A percentile compares a stretch with the other conserved stretches of the same genome.
phyloP scores from a whole-genome alignment of 2,797 vertebrate species.

The Mionectes olivaceus region DNA sequence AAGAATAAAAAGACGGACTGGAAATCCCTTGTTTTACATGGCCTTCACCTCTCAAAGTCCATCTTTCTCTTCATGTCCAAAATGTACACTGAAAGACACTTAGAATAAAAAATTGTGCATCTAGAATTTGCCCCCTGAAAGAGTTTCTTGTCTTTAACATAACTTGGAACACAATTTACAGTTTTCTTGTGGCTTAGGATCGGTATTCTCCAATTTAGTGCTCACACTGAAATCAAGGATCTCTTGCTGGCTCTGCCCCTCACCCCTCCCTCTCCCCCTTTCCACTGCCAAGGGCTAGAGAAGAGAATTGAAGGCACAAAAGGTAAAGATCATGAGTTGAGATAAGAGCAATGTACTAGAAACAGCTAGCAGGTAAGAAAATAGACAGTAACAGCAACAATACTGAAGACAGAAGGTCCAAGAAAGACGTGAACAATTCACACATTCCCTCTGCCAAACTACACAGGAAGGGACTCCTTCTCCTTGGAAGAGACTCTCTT shows the following conservation, averaged over 20 bases:
- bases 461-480: not conserved
- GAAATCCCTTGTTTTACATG: not conserved
- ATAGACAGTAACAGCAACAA: not conserved
- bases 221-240: not conserved
- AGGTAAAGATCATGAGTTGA: accelerated
- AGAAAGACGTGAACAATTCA: not conserved
- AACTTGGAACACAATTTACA: not conserved
- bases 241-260: not conserved
- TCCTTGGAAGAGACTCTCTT: not conserved
- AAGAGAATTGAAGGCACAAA: not conserved
- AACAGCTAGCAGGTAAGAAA: not conserved
- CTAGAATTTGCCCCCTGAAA: not conserved
- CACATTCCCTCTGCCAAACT: not conserved
- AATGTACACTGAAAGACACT: not conserved
- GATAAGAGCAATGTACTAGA: not conserved
- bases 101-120: not conserved
- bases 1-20: not conserved
- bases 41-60: not conserved
- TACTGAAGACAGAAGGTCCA: not conserved
- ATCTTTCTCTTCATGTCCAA: not conserved
- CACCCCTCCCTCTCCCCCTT: not conserved
- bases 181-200: not conserved
- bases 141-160: not conserved
- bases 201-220: not conserved
- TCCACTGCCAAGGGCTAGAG: not conserved